These are phyloP conservation scores for Eumerus sabulonum DNA, from an alignment of 2,888 invertebrate genomes.

Conservation along the genomic window DNA sequence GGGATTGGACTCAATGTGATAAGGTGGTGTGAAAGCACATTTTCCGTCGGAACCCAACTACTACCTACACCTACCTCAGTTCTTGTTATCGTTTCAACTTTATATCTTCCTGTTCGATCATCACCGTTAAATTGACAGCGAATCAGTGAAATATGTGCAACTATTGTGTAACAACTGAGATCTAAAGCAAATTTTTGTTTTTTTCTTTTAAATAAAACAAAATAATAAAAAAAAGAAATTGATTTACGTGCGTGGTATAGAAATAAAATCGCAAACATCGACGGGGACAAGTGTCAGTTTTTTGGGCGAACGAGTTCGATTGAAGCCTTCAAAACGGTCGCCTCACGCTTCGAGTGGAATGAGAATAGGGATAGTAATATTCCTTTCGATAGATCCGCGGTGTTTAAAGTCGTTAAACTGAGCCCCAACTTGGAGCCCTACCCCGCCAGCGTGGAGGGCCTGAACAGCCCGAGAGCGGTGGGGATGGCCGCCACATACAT, in stretches of 20 bases:
- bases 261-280: slow-evolving; percentile 66
- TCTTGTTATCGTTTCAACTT: not conserved
- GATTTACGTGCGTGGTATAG: slow-evolving; percentile 53
- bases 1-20: slow-evolving; percentile 56
- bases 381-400: slow-evolving; percentile 78
- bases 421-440: slow-evolving; percentile 80
- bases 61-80: slow-evolving; percentile 65
- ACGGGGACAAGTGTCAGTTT: slow-evolving; percentile 69
- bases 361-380: slow-evolving; percentile 78
- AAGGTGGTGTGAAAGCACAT: slow-evolving; percentile 21
- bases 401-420: slow-evolving; percentile 80
- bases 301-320: slow-evolving; percentile 69
- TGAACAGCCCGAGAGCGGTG: slow-evolving; percentile 84
- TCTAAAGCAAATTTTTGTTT: too few species aligned
- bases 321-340: slow-evolving; percentile 78
- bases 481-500: slow-evolving; percentile 98
- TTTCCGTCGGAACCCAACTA: slow-evolving; percentile 60
- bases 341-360: slow-evolving; percentile 79
- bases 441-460: slow-evolving; percentile 81
- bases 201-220: not conserved
- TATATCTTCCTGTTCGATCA: too few species aligned
- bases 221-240: slow-evolving; percentile 23
- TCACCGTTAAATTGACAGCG: slow-evolving; percentile 21
- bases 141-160: slow-evolving; percentile 52
- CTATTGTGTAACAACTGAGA: not conserved